Evolutionary conservation across 1,140 invertebrate genomes (phyloP), one percentile per base, ranked within the genome.

Genomic region (Physella acuta): DNA sequence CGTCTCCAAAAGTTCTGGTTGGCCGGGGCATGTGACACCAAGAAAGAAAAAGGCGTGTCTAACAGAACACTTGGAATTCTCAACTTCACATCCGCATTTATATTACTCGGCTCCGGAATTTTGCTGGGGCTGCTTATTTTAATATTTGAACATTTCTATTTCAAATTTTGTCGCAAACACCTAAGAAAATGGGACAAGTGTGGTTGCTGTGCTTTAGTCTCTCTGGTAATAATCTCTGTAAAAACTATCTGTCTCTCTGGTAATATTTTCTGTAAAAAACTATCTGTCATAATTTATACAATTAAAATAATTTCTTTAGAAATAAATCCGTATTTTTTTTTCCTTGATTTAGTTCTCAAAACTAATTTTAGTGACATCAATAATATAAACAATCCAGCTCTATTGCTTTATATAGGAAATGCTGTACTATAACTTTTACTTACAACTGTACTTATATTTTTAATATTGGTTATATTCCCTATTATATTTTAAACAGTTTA

Each of bases 21-120:
- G 90, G 97, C 96, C 0, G 97, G 97, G 3, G 94, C 94, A 0
- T 99, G 97, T 84, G 92, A 95, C 77, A 93, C 93, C 0, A 94
- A 94, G 78, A 92, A 94, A 81, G 76, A 79, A 44, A 67, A 73
- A 37, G 75, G 75, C 24, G 74, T 79, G 60, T 78, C 76, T 3
- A 88, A 86, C 67, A 93, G 97, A 82, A 95, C 95, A 0, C 86
- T 99, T 71, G 95, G 95, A 1, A 88, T 98, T 52, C 93, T 98
- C 82, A 97, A 99, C 87, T 99, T 99, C 85, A 91, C 98, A 78
- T 96, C 93, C 37, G 97, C 96, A n/a, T 99, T 99, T 83, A 88
- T 99, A 16, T 88, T 99, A 67, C 88, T 99, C 17, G 95, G 94
- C 88, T 93, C 92, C 66, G 97, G 97, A 36, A 94, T 98, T 72